Percentiles rank a stretch among this genome's conserved stretches.
phyloP scores from a whole-genome alignment of 2,888 invertebrate species.

The Polydrusus cervinus region DNA sequence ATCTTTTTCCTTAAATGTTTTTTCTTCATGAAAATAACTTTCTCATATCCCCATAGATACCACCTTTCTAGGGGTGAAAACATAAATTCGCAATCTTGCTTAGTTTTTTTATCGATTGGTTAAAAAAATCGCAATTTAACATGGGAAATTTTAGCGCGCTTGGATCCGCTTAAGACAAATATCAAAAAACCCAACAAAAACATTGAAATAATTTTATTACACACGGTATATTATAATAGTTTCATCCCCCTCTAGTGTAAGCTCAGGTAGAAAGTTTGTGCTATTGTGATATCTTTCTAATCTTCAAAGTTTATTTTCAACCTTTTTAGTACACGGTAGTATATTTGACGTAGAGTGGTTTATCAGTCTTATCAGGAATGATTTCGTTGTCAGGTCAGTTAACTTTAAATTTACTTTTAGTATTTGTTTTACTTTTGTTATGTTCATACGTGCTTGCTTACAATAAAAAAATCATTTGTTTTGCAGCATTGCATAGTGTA shows the following conservation, averaged over 20 bases:
- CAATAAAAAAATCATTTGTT: neutral
- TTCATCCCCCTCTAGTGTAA: neutral
- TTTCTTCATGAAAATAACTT: no score
- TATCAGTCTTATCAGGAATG: conserved; percentile 48
- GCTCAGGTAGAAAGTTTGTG: conserved; percentile 39
- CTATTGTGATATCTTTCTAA: conserved; percentile 19
- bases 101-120: no score
- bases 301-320: conserved; percentile 47
- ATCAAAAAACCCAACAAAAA: no score
- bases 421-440: conserved; percentile 49
- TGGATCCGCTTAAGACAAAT: no score
- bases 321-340: conserved; percentile 23
- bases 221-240: no score
- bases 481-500: neutral
- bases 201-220: no score
- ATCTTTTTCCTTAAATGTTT: no score
- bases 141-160: no score
- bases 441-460: conserved; percentile 31
- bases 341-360: conserved; percentile 36
- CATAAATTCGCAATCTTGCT: no score
- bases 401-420: conserved; percentile 50
- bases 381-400: conserved; percentile 43
- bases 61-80: no score
- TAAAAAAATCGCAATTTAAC: no score
- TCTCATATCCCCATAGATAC: no score